These are phyloP conservation scores for Collichthys lucidus DNA, from an alignment of 2,113 vertebrate species.

Conservation along the genomic window DNA sequence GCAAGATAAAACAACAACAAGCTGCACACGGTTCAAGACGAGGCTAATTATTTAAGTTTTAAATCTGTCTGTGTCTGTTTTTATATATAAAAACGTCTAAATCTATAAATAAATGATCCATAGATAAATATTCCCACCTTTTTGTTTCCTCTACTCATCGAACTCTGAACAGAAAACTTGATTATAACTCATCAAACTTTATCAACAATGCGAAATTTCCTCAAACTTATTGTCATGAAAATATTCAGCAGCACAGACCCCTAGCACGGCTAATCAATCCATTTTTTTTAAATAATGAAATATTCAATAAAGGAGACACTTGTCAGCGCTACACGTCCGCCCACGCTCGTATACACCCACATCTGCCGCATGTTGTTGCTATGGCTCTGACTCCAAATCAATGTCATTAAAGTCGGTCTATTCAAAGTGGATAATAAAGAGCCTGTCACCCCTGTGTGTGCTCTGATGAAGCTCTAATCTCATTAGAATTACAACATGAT, in stretches of 20 bases:
- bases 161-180: not conserved
- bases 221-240: not conserved
- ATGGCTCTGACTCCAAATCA: constrained; percentile 57
- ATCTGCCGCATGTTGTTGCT: constrained; percentile 30
- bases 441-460: constrained; percentile 56
- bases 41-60: not conserved
- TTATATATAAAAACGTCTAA: too few relatives aligned
- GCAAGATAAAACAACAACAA: not conserved
- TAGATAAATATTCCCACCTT: not conserved
- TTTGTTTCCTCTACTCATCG: not conserved
- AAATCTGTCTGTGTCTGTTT: too few relatives aligned
- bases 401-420: constrained; percentile 66
- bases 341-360: constrained; percentile 30
- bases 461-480: constrained; percentile 63
- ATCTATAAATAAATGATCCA: too few relatives aligned
- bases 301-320: constrained; percentile 53
- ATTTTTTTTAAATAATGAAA: constrained; percentile 40
- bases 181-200: not conserved
- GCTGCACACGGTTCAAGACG: not conserved
- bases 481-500: constrained; percentile 48
- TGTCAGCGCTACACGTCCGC: constrained; percentile 41
- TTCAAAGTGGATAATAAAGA: constrained; percentile 69
- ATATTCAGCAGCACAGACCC: constrained; percentile 10
- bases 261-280: constrained; percentile 26
- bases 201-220: not conserved